phyloP scores from a whole-genome alignment of 2,888 invertebrate genomes.

The Lutraria lutraria region DNA sequence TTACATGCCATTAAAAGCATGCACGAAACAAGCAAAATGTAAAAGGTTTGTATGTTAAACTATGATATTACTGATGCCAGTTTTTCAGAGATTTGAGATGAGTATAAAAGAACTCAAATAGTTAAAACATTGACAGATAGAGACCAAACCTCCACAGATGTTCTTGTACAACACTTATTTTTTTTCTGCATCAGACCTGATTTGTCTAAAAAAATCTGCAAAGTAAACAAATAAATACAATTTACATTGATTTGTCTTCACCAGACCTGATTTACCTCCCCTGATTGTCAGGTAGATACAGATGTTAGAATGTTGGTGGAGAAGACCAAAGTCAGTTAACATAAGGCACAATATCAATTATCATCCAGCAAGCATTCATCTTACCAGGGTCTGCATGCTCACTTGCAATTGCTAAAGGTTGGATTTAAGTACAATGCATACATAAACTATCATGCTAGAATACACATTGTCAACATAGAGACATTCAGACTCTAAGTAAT shows the following conservation, averaged over 20 bases:
- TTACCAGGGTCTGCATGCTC: no score
- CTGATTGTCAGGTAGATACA: neutral
- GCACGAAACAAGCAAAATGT: neutral
- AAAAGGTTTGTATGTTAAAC: neutral
- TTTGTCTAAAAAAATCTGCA: conserved; percentile 24
- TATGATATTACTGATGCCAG: conserved; percentile 5
- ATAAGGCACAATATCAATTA: no score
- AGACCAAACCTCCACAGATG: conserved; percentile 3
- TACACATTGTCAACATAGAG: no score
- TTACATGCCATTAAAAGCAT: neutral
- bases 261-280: neutral
- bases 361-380: no score
- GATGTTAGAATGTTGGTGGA: no score
- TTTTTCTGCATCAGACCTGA: conserved; percentile 8
- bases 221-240: neutral
- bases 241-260: neutral
- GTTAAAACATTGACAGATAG: neutral
- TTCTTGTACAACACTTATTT: conserved; percentile 21
- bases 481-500: no score
- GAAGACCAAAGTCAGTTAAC: no score
- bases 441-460: no score
- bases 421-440: no score
- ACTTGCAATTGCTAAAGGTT: no score
- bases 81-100: neutral
- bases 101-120: conserved; percentile 3